Conservation (phyloP, 2,888 invertebrate species). For the Ecliptopera silaceata region DNA sequence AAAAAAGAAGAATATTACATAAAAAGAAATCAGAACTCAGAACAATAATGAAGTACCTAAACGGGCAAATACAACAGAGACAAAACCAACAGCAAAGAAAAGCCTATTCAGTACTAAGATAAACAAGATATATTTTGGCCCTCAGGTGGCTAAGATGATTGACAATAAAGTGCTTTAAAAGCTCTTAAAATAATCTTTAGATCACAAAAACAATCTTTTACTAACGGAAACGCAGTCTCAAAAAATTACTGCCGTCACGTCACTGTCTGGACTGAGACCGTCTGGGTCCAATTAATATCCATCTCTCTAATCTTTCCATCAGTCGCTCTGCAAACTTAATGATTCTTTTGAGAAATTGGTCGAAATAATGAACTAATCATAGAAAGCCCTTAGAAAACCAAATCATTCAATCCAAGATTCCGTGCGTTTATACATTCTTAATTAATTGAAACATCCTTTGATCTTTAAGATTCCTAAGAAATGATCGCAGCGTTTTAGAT, state of each 20-base stretch:
- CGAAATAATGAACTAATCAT: constrained; percentile 13
- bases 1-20: too few relatives aligned
- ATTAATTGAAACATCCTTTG: constrained; percentile 22
- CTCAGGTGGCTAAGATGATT: background rate
- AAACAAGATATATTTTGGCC: too few relatives aligned
- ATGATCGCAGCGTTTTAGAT: constrained; percentile 12
- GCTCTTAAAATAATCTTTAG: too few relatives aligned
- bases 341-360: constrained; percentile 4
- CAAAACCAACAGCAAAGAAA: too few relatives aligned
- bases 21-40: too few relatives aligned
- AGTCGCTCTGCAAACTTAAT: constrained; percentile 11
- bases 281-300: background rate
- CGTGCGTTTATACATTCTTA: constrained; percentile 23
- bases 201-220: background rate
- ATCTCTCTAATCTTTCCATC: constrained; percentile 7
- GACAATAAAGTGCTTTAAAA: background rate
- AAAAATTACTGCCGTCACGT: background rate
- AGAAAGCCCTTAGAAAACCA: constrained; percentile 42
- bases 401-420: constrained; percentile 24
- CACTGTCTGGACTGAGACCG: background rate
- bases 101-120: too few relatives aligned
- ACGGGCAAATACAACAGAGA: too few relatives aligned
- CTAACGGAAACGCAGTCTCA: background rate
- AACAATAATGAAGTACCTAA: too few relatives aligned
- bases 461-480: constrained; percentile 28